phyloP scores from a whole-genome alignment of 2,888 invertebrate species.

The Hirtodrosophila alboralis region DNA sequence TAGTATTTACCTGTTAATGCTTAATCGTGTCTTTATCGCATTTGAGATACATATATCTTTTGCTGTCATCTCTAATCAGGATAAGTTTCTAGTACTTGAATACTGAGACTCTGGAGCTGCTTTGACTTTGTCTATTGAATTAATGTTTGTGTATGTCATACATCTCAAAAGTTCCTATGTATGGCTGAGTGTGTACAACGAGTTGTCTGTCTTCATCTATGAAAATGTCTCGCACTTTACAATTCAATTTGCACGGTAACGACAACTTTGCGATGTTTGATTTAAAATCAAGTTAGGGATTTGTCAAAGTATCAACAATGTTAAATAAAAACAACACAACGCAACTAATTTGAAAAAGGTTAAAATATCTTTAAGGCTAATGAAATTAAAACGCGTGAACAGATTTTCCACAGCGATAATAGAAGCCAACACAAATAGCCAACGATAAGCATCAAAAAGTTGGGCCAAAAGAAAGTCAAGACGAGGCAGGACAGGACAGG shows the following conservation, averaged over 20 bases:
- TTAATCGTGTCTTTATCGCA: too few species aligned
- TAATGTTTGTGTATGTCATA: conserved; percentile 42
- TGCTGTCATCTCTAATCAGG: neutral
- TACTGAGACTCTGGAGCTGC: neutral
- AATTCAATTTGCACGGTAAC: conserved; percentile 62
- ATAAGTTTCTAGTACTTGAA: neutral
- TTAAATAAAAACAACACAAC: neutral
- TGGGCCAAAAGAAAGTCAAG: neutral
- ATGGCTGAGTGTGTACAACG: neutral
- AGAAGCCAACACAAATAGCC: conserved; percentile 13
- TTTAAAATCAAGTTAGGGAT: conserved; percentile 31
- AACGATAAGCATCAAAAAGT: neutral
- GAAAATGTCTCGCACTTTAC: conserved; percentile 51
- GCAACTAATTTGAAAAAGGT: conserved; percentile 27
- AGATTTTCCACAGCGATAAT: conserved; percentile 37
- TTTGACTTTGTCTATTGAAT: conserved; percentile 40
- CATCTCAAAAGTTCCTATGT: conserved; percentile 7
- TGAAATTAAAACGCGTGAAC: conserved; percentile 68
- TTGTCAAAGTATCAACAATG: conserved; percentile 19
- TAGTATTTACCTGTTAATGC: too few species aligned
- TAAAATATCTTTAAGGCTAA: conserved; percentile 58
- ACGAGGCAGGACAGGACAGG: too few species aligned
- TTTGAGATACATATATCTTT: too few species aligned
- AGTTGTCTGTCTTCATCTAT: conserved; percentile 35
- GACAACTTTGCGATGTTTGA: conserved; percentile 12